Percentiles rank a stretch among this genome's conserved stretches.
phyloP scores from a whole-genome alignment of 2,888 invertebrate species.

The Dynastes maya region DNA sequence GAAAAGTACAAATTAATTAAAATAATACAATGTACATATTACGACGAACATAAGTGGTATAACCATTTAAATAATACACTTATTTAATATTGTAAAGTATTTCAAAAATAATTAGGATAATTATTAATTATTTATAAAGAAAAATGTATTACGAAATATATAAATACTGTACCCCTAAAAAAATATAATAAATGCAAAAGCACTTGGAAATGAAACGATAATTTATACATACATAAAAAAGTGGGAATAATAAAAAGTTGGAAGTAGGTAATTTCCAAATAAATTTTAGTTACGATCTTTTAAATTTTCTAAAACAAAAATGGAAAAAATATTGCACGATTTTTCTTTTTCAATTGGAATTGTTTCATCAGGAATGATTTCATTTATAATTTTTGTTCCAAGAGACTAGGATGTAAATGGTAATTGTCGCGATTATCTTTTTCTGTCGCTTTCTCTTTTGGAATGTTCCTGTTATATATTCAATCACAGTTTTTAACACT shows the following conservation, averaged over 20 bases:
- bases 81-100: slow-evolving; percentile 31
- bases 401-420: slow-evolving; percentile 12
- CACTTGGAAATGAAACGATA: slow-evolving; percentile 18
- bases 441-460: slow-evolving; percentile 15
- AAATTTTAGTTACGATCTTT: neutral
- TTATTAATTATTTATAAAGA: slow-evolving; percentile 1
- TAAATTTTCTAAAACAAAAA: neutral
- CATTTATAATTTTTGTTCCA: neutral
- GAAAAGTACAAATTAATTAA: neutral
- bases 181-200: slow-evolving; percentile 28
- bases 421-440: neutral
- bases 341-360: slow-evolving; percentile 26
- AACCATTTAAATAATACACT: slow-evolving; percentile 21
- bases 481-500: slow-evolving; percentile 59
- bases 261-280: neutral
- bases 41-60: slow-evolving; percentile 8
- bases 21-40: slow-evolving; percentile 34
- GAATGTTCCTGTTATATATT: slow-evolving; percentile 49
- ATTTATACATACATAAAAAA: slow-evolving; percentile 10
- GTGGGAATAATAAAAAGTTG: neutral
- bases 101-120: slow-evolving; percentile 30
- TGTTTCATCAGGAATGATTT: slow-evolving; percentile 22
- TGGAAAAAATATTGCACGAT: slow-evolving; percentile 25
- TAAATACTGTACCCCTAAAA: slow-evolving; percentile 12
- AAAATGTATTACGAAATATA: slow-evolving; percentile 8